Conservation (phyloP, 2,888 invertebrate genomes). For the Serrognathus titanus region DNA sequence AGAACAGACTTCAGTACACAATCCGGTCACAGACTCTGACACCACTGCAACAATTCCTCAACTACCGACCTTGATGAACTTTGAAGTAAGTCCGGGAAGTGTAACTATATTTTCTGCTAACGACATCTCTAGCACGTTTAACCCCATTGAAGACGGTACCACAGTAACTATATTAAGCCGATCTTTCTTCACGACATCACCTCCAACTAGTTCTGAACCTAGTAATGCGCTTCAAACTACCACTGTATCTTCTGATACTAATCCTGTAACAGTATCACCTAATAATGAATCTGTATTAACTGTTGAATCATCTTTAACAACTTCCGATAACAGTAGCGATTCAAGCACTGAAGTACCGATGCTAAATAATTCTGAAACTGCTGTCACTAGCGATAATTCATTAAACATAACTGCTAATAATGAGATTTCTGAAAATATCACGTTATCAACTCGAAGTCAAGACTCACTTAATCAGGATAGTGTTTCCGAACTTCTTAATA, state of each 20-base stretch:
- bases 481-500: conserved; percentile 21
- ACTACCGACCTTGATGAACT: conserved; percentile 34
- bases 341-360: conserved; percentile 7
- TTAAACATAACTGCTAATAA: not conserved
- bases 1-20: conserved; percentile 44
- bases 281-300: conserved; percentile 10
- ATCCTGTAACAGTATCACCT: conserved; percentile 7
- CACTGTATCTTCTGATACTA: conserved; percentile 9
- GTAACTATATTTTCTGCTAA: conserved; percentile 45
- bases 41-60: conserved; percentile 37
- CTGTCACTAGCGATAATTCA: not conserved
- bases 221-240: conserved; percentile 9
- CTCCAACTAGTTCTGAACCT: conserved; percentile 16
- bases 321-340: conserved; percentile 2
- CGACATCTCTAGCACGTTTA: conserved; percentile 41
- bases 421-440: not conserved
- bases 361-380: not conserved
- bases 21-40: conserved; percentile 32
- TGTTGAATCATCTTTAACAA: conserved; percentile 18
- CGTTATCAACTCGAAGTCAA: not conserved
- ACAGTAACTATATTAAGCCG: conserved; percentile 54
- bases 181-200: conserved; percentile 41
- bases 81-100: conserved; percentile 47
- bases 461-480: not conserved
- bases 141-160: conserved; percentile 54